A percentile compares a stretch with the other conserved stretches of the same genome.
phyloP scores from a whole-genome alignment of 2,113 vertebrate genomes.

The Nyctereutes procyonoides region DNA sequence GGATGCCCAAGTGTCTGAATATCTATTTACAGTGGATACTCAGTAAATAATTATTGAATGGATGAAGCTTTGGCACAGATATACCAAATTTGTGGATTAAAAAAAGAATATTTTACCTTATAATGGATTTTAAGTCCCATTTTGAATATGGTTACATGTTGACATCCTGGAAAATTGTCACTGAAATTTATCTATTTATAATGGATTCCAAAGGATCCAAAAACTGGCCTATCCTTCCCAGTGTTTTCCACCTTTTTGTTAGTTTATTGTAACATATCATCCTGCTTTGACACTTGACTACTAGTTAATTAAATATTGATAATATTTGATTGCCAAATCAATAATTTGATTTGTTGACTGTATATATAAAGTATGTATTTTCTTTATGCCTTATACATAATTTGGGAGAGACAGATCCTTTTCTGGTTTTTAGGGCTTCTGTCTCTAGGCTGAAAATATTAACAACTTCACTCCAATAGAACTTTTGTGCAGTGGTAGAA shows the following conservation, averaged over 20 bases:
- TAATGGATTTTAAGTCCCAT: slow-evolving; percentile 16
- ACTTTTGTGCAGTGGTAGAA: neutral
- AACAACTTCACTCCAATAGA: neutral
- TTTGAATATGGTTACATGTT: slow-evolving; percentile 49
- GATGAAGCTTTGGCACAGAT: slow-evolving; percentile 14
- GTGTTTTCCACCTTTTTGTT: slow-evolving; percentile 35
- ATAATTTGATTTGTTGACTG: neutral
- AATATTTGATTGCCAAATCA: too few relatives aligned
- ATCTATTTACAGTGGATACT: neutral
- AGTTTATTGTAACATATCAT: neutral
- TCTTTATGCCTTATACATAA: slow-evolving; percentile 17
- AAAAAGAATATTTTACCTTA: slow-evolving; percentile 48
- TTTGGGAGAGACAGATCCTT: neutral
- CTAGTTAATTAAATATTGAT: slow-evolving; percentile 27
- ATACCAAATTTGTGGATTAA: neutral
- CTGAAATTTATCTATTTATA: slow-evolving; percentile 42
- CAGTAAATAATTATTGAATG: slow-evolving; percentile 38
- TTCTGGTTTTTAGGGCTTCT: slow-evolving; percentile 14
- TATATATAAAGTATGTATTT: neutral
- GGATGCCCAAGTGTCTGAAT: neutral
- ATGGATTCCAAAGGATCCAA: slow-evolving; percentile 1
- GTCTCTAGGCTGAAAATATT: slow-evolving; percentile 4
- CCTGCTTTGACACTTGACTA: neutral
- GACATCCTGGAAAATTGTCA: slow-evolving; percentile 5
- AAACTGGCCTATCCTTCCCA: neutral